Evolutionary conservation across 2,888 invertebrate genomes (phyloP).

Genomic region (Tyria jacobaeae): DNA sequence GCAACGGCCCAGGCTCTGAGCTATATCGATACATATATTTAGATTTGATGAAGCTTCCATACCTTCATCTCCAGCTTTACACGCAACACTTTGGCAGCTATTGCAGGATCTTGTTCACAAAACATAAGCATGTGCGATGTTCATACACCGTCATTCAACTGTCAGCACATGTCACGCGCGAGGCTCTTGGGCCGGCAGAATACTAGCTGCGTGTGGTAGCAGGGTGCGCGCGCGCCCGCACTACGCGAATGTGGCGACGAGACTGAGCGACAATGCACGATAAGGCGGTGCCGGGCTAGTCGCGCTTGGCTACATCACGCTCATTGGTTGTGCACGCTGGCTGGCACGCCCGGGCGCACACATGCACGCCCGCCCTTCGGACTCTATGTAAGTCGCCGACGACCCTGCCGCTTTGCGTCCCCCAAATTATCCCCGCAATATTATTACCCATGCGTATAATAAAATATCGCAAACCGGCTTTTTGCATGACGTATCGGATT

Average conservation of each 20-base stretch:
- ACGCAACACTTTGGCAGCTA: slow-evolving; percentile 72
- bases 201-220: slow-evolving; percentile 12
- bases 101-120: slow-evolving; percentile 56
- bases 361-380: slow-evolving; percentile 26
- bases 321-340: slow-evolving; percentile 59
- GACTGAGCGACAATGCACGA: slow-evolving; percentile 60
- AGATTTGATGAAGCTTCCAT: slow-evolving; percentile 34
- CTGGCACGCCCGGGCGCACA: slow-evolving; percentile 44
- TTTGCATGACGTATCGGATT: slow-evolving; percentile 60
- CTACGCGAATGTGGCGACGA: slow-evolving; percentile 58
- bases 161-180: slow-evolving; percentile 55
- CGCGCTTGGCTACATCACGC: slow-evolving; percentile 25
- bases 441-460: slow-evolving; percentile 56
- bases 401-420: slow-evolving; percentile 31
- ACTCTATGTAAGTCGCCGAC: slow-evolving; percentile 61
- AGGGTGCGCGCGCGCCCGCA: slow-evolving; percentile 58
- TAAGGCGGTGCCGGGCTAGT: slow-evolving; percentile 57
- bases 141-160: slow-evolving; percentile 51
- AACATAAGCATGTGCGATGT: slow-evolving; percentile 55
- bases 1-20: background rate
- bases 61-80: slow-evolving; percentile 81
- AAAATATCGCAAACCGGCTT: slow-evolving; percentile 53
- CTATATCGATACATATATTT: background rate
- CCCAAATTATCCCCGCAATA: slow-evolving; percentile 58
- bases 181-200: slow-evolving; percentile 23